phyloP scores from a whole-genome alignment of 2,797 vertebrate genomes.

The Chelidonichthys spinosus region DNA sequence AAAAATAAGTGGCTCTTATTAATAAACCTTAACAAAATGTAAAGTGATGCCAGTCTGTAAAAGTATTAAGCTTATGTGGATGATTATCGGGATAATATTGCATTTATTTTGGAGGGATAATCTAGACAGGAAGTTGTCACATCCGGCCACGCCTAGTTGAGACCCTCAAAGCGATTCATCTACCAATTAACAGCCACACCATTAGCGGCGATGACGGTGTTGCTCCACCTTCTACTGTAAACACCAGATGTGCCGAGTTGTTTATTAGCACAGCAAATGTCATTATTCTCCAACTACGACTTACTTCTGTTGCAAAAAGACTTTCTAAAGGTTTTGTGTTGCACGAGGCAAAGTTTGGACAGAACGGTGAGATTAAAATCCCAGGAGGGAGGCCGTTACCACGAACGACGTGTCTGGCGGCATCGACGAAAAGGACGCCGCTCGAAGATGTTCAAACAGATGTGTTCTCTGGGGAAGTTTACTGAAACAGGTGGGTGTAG shows the following conservation, averaged over 20 bases:
- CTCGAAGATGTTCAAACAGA: slow-evolving; percentile 44
- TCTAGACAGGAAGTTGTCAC: too few relatives aligned
- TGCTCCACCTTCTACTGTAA: background rate
- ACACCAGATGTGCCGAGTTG: background rate
- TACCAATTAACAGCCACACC: too few relatives aligned
- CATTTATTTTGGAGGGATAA: too few relatives aligned
- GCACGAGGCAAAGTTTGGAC: slow-evolving; percentile 21
- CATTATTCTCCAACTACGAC: slow-evolving; percentile 3
- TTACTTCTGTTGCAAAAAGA: background rate
- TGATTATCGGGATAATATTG: too few relatives aligned
- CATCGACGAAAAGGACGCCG: slow-evolving; percentile 20
- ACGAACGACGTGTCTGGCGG: slow-evolving; percentile 36
- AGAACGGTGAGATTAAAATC: slow-evolving; percentile 5
- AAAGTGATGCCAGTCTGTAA: too few relatives aligned
- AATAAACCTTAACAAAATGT: too few relatives aligned
- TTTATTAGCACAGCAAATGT: background rate
- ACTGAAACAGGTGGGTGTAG: slow-evolving; percentile 53
- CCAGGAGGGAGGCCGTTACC: background rate
- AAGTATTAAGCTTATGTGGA: too few relatives aligned
- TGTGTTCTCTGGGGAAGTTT: slow-evolving; percentile 40
- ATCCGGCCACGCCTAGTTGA: too few relatives aligned
- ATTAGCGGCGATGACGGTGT: too few relatives aligned
- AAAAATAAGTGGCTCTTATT: too few relatives aligned
- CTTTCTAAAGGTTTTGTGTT: background rate
- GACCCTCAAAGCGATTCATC: too few relatives aligned